Conservation (phyloP, 2,113 vertebrate species). For the Microcebus ravelobensis region DNA sequence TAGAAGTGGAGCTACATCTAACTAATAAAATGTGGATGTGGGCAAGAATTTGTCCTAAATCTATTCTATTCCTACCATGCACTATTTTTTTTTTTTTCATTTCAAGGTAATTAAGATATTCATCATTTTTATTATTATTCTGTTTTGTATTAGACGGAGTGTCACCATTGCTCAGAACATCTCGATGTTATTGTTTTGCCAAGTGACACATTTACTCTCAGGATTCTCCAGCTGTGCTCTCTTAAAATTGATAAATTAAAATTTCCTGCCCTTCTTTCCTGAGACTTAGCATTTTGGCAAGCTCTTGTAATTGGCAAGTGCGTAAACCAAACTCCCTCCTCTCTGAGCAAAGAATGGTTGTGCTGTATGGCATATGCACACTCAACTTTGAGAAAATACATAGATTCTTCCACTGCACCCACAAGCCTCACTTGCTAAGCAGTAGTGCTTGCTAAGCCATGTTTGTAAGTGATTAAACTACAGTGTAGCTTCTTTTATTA, state of each 20-base stretch:
- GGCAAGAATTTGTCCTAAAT: not conserved
- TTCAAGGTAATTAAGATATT: slow-evolving; percentile 48
- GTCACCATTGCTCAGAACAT: slow-evolving; percentile 47
- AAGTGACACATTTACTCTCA: slow-evolving; percentile 44
- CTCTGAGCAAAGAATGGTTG: not conserved
- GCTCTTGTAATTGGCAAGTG: not conserved
- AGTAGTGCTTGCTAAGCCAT: not conserved
- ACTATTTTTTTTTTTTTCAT: not conserved
- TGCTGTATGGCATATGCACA: not conserved
- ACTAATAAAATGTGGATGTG: not conserved
- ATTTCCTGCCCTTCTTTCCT: not conserved
- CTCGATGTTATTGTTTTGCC: slow-evolving; percentile 49
- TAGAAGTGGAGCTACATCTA: not conserved
- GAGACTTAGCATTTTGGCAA: slow-evolving; percentile 33
- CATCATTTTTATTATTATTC: slow-evolving; percentile 59
- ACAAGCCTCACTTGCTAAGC: not conserved
- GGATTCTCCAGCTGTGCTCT: not conserved
- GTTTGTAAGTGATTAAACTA: slow-evolving; percentile 42
- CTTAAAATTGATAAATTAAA: slow-evolving; percentile 22
- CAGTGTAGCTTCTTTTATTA: slow-evolving; percentile 50
- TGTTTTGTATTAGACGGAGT: slow-evolving; percentile 19
- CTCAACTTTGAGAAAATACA: too few species aligned
- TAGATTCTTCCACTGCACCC: not conserved
- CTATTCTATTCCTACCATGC: not conserved
- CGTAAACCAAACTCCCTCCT: not conserved